phyloP scores from a whole-genome alignment of 2,797 vertebrate species.

The Luscinia megarhynchos region DNA sequence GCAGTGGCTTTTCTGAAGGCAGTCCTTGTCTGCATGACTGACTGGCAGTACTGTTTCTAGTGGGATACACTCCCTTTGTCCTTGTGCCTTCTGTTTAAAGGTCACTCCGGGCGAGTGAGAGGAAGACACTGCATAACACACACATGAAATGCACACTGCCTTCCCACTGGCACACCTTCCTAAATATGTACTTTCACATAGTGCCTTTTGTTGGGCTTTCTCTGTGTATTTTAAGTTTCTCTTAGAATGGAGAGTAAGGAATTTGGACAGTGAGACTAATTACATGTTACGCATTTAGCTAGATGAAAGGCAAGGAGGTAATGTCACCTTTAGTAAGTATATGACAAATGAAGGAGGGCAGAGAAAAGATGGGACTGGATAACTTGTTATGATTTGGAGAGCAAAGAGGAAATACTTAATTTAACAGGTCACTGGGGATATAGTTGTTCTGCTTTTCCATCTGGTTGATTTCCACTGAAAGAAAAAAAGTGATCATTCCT shows the following conservation, averaged over 20 bases:
- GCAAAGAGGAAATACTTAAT: conserved; percentile 1
- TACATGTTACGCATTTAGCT: neutral
- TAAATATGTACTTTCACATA: neutral
- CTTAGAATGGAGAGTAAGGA: neutral
- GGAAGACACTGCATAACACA: conserved; percentile 10
- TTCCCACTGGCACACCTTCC: neutral
- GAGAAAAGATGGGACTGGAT: neutral
- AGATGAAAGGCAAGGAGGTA: neutral
- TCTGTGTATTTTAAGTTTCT: neutral
- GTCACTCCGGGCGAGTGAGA: neutral
- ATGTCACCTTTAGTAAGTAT: neutral
- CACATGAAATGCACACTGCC: conserved; percentile 29
- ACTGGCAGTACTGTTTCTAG: conserved; percentile 47
- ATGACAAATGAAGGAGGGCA: neutral
- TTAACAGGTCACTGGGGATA: neutral
- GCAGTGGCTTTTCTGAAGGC: conserved; percentile 62
- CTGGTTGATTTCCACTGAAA: conserved; percentile 15
- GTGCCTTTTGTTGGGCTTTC: neutral
- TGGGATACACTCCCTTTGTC: conserved; percentile 29
- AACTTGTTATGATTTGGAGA: neutral
- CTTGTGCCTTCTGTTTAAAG: conserved; percentile 18
- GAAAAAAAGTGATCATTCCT: neutral
- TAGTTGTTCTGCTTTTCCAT: neutral
- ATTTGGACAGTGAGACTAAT: neutral
- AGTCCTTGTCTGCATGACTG: conserved; percentile 62